phyloP scores from a whole-genome alignment of 2,113 vertebrate species.

The Anguilla rostrata region DNA sequence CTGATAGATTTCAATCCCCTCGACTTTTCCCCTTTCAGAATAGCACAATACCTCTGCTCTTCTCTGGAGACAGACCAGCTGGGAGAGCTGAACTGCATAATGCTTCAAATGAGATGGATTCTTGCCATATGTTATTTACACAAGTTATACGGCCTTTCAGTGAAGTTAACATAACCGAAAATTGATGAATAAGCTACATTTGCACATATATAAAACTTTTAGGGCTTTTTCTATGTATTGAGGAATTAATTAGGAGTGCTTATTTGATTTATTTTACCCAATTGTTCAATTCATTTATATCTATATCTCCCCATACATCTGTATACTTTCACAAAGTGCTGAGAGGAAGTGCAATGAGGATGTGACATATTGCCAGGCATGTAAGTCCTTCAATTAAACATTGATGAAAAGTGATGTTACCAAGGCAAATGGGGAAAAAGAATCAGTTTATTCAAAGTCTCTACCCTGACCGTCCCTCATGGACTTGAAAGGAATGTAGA shows the following conservation, averaged over 20 bases:
- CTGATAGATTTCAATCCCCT: conserved; percentile 46
- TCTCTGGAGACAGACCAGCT: conserved; percentile 40
- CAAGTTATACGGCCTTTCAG: conserved; percentile 29
- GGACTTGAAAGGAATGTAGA: background rate
- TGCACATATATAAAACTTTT: conserved; percentile 9
- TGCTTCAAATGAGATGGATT: conserved; percentile 27
- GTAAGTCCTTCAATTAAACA: background rate
- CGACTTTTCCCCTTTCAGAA: conserved; percentile 22
- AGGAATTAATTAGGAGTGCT: too few relatives aligned
- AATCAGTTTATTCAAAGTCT: background rate
- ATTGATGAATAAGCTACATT: conserved; percentile 13
- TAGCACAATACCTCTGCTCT: conserved; percentile 32
- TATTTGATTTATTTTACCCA: background rate
- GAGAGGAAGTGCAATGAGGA: background rate
- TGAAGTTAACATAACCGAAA: background rate
- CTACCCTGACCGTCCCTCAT: background rate
- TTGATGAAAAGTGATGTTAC: background rate
- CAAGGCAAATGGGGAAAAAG: background rate
- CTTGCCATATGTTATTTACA: conserved; percentile 1
- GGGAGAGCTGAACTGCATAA: conserved; percentile 40
- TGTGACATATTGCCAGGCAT: background rate
- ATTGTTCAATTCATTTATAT: background rate
- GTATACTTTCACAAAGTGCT: background rate
- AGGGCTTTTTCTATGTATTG: background rate
- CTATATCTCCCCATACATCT: background rate